A percentile compares a stretch with the other conserved stretches of the same genome.
Evolutionary conservation across 1,140 invertebrate species (phyloP).

Genomic region (Dendroctonus ponderosae): DNA sequence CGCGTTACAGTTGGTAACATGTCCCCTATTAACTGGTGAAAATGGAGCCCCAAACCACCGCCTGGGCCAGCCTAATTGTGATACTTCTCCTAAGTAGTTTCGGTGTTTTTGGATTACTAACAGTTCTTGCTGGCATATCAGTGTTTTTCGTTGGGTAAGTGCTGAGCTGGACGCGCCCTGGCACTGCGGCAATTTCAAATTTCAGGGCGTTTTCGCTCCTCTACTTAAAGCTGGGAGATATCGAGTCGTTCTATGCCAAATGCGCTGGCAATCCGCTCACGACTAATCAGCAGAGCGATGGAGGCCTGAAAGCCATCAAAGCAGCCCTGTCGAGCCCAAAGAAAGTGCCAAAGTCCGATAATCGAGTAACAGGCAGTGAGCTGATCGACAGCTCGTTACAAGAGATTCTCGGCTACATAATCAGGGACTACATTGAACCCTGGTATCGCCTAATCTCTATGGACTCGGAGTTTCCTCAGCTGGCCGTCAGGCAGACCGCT

Average conservation of each 20-base stretch:
- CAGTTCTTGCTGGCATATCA: constrained; percentile 35
- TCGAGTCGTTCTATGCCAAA: constrained; percentile 46
- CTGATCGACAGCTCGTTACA: constrained; percentile 51
- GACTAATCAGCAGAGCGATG: constrained; percentile 39
- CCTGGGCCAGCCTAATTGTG: constrained; percentile 45
- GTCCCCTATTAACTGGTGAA: background rate
- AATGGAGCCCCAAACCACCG: constrained; percentile 31
- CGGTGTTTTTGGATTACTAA: constrained; percentile 43
- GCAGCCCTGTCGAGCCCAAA: constrained; percentile 41
- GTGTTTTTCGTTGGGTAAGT: constrained; percentile 46
- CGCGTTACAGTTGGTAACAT: no score
- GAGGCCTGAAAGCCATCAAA: constrained; percentile 43
- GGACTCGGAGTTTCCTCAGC: constrained; percentile 56
- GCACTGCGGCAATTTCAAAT: background rate
- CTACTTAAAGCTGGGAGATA: constrained; percentile 45
- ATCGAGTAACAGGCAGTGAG: constrained; percentile 49
- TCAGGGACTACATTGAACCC: constrained; percentile 73
- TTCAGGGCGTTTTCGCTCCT: constrained; percentile 46
- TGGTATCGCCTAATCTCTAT: constrained; percentile 66
- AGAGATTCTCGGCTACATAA: constrained; percentile 62
- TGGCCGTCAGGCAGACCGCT: constrained; percentile 55
- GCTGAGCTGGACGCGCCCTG: background rate
- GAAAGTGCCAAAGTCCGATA: constrained; percentile 45
- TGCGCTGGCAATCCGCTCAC: constrained; percentile 47
- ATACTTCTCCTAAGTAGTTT: constrained; percentile 43